phyloP scores from a whole-genome alignment of 2,797 vertebrate species.

The Argyrosomus regius region DNA sequence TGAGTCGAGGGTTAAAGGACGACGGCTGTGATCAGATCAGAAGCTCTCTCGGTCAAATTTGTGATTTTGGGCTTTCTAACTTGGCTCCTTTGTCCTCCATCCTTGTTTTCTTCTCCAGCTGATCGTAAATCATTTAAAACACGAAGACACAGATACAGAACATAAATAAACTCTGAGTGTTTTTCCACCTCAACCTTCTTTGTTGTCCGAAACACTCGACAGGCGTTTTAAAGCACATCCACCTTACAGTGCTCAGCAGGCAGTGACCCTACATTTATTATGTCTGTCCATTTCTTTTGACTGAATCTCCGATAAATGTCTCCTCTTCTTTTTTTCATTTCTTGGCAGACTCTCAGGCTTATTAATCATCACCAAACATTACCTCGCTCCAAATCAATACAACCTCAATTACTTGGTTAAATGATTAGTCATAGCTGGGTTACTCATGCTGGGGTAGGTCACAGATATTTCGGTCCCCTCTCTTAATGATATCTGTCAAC shows the following conservation, averaged over 20 bases:
- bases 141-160: neutral
- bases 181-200: too few species aligned
- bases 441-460: constrained; percentile 12
- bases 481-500: neutral
- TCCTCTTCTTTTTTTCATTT: neutral
- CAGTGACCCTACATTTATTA: neutral
- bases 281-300: neutral
- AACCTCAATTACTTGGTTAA: neutral
- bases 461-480: neutral
- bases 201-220: neutral
- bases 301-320: neutral
- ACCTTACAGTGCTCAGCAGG: too few species aligned
- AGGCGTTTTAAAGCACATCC: neutral
- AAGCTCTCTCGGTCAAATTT: neutral
- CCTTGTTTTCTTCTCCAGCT: neutral
- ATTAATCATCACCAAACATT: neutral
- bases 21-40: neutral
- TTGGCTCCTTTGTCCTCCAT: too few species aligned
- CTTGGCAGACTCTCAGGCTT: neutral
- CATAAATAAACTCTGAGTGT: too few species aligned
- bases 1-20: neutral
- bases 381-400: neutral
- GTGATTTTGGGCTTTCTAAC: neutral
- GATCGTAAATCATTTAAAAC: neutral
- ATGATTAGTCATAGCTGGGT: constrained; percentile 33